Evolutionary conservation across 2,797 vertebrate species (phyloP), one percentile per base, ranked within the genome.

Genomic region (Hypotaenidia philippensis): DNA sequence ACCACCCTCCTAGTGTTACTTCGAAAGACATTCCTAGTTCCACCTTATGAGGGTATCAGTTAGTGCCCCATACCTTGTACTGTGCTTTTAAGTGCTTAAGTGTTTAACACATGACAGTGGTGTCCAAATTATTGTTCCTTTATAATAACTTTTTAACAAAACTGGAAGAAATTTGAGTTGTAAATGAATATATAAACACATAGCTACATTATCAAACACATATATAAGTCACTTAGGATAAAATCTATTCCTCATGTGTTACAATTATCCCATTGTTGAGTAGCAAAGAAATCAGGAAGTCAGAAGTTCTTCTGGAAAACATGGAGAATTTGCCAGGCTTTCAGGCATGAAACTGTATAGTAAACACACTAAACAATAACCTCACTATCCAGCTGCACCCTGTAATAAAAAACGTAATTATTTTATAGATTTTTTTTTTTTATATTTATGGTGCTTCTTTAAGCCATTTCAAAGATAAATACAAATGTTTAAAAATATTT

Each of bases 401-500:
- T 31, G 2, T 44, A 44, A 75, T 34, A 70, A 64, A 45, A 5
- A 74, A 78, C 15, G n/a, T 8, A 10, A 65, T 47, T 61, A 40
- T 83, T 31, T n/a, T 56, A 34, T 5, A 25, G 2, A 4, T 18
- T 36, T 71, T 77, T 36, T 71, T 77, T 77, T 38, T 60, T 47
- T 41, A 74, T 36, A n/a, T 57, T 77, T 75, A 61, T 40, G 2
- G 19, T 71, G 1, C 7, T 72, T 77, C 27, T 61, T 80, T 25
- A 76, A 90, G n/a, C 2, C 4, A 14, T 68, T 79, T 84, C 25
- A 83, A 83, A 69, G 3, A 18, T 16, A 56, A 5, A 27, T 61
- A 60, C 4, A 14, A 17, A 4, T 34, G 19, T 26, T 56, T 31
- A 0, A 0, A 36, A 56, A 16, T 44, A 23, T 26, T 55, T 69